Conservation (phyloP, 2,797 vertebrate species). For the Choloepus didactylus region DNA sequence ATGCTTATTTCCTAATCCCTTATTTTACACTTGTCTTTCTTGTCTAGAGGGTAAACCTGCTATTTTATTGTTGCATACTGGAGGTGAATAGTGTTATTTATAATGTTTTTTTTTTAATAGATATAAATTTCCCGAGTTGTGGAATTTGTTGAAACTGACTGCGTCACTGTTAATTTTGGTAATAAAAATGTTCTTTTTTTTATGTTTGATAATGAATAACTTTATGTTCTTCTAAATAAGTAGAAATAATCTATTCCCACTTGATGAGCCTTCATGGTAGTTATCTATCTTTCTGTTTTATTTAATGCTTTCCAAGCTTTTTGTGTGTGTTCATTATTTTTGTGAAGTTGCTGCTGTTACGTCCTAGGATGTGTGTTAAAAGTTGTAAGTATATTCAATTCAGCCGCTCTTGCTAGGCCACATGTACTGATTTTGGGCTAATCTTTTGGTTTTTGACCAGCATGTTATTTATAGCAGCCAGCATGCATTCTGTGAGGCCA, state of each 20-base stretch:
- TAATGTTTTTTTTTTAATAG: slow-evolving; percentile 47
- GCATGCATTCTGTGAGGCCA: slow-evolving; percentile 53
- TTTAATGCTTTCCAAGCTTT: slow-evolving; percentile 50
- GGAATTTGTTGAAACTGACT: slow-evolving; percentile 49
- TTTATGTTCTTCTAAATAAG: slow-evolving; percentile 62
- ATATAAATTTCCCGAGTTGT: background rate
- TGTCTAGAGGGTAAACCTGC: background rate
- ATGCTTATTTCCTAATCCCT: background rate
- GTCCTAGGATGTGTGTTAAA: slow-evolving; percentile 36
- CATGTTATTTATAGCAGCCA: slow-evolving; percentile 66
- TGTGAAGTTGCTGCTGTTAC: slow-evolving; percentile 51
- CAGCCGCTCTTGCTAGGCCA: background rate
- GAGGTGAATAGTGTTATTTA: background rate
- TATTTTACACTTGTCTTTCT: slow-evolving; percentile 51
- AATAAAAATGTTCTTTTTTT: slow-evolving; percentile 41
- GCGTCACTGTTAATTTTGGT: slow-evolving; percentile 47
- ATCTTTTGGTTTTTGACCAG: slow-evolving; percentile 37
- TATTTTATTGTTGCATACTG: slow-evolving; percentile 42
- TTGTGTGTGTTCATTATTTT: slow-evolving; percentile 34
- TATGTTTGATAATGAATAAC: slow-evolving; percentile 48
- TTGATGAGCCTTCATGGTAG: background rate
- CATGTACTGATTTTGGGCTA: slow-evolving; percentile 62
- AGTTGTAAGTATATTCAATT: slow-evolving; percentile 68
- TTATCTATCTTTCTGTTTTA: slow-evolving; percentile 11
- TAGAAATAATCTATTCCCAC: background rate